Conservation (phyloP, 2,113 vertebrate genomes). For the Myrmecobius fasciatus region DNA sequence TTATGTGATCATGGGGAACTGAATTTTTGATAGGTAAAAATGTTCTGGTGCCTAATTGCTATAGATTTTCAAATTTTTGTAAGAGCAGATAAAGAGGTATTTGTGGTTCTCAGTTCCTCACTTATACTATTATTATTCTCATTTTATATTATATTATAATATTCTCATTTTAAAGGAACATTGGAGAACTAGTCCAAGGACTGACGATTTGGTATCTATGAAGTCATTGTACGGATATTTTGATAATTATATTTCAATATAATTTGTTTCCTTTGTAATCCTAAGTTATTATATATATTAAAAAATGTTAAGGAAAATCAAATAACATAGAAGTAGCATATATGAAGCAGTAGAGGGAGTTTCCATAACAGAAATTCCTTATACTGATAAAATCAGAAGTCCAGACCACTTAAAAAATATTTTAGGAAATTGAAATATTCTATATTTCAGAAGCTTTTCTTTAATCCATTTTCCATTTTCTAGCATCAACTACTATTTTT, state of each 20-base stretch:
- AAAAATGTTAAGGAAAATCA: neutral
- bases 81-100: neutral
- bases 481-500: neutral
- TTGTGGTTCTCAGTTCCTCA: neutral
- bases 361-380: neutral
- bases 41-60: neutral
- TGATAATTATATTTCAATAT: neutral
- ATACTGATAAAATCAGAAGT: neutral
- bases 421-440: no score
- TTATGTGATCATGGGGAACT: neutral
- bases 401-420: neutral
- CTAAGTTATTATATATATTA: no score
- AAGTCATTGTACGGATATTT: neutral
- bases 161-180: neutral
- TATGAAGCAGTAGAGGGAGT: neutral
- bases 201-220: neutral
- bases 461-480: neutral
- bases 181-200: neutral
- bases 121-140: neutral
- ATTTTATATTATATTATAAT: neutral
- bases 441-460: neutral
- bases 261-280: no score
- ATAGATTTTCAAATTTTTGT: neutral
- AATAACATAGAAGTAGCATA: neutral
- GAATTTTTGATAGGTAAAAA: neutral